Conservation (phyloP, 2,113 vertebrate genomes). For the Guaruba guarouba region DNA sequence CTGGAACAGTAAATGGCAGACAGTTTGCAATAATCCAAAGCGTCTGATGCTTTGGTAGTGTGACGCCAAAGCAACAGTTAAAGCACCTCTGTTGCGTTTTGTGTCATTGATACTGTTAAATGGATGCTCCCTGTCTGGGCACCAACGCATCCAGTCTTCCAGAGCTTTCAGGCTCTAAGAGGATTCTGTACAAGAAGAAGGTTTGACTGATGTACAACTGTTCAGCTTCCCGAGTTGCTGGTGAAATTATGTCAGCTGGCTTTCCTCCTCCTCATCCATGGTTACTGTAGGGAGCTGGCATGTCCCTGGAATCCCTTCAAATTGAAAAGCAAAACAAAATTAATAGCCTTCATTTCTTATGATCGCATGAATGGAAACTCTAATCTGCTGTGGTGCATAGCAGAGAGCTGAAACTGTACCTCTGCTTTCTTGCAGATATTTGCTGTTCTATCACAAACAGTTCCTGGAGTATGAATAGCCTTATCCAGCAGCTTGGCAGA, state of each 20-base stretch:
- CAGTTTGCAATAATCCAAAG: background rate
- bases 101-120: background rate
- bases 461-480: constrained; percentile 95
- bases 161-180: background rate
- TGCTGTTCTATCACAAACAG: constrained; percentile 98
- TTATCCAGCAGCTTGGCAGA: constrained; percentile 56
- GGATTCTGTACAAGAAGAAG: background rate
- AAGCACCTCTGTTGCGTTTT: background rate
- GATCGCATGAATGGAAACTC: background rate
- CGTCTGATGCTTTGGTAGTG: background rate
- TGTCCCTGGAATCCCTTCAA: background rate
- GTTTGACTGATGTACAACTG: background rate
- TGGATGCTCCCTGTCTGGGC: background rate
- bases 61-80: background rate
- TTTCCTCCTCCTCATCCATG: background rate
- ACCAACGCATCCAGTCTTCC: background rate
- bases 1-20: background rate
- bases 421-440: constrained; percentile 76
- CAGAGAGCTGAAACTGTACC: background rate
- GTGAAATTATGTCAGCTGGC: background rate
- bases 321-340: background rate
- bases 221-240: background rate
- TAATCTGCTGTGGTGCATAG: fast-evolving
- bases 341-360: background rate
- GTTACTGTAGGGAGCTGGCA: background rate